phyloP scores from a whole-genome alignment of 2,113 vertebrate genomes.

The Ceyx cyanopectus region DNA sequence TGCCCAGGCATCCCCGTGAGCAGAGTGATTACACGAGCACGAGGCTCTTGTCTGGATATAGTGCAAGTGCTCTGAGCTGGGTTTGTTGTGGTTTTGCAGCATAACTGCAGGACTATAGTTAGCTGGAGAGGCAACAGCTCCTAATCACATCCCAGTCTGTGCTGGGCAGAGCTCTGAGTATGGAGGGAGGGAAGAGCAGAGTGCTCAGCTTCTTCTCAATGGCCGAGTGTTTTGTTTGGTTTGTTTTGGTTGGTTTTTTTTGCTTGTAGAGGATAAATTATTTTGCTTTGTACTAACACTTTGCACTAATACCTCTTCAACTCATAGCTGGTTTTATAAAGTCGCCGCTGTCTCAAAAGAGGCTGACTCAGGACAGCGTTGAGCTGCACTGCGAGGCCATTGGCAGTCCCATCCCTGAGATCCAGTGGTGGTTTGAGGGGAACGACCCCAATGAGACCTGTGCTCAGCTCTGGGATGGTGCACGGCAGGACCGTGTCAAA shows the following conservation, averaged over 20 bases:
- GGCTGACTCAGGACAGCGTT: constrained; percentile 79
- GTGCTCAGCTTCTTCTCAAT: neutral
- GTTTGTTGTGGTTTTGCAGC: neutral
- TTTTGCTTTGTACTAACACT: constrained; percentile 67
- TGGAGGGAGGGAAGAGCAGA: accelerated
- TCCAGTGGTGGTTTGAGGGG: constrained; percentile 93
- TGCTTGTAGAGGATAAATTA: constrained; percentile 17
- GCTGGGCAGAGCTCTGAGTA: neutral
- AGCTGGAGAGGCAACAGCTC: accelerated
- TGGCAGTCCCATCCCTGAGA: constrained; percentile 88
- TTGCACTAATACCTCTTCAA: constrained; percentile 70
- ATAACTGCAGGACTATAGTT: accelerated
- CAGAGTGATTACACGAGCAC: neutral
- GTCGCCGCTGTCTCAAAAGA: constrained; percentile 88
- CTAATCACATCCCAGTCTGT: neutral
- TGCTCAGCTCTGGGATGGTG: constrained; percentile 90
- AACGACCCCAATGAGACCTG: constrained; percentile 81
- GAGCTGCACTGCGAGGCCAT: constrained; percentile 91
- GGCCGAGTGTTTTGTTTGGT: neutral
- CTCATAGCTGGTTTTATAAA: constrained; percentile 88
- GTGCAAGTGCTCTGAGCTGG: accelerated
- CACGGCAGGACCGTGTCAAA: constrained; percentile 82
- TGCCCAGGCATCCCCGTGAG: neutral
- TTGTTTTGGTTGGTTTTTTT: neutral
- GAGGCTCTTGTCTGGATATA: no score